phyloP scores from a whole-genome alignment of 2,113 vertebrate species.

The Peromyscus maniculatus region DNA sequence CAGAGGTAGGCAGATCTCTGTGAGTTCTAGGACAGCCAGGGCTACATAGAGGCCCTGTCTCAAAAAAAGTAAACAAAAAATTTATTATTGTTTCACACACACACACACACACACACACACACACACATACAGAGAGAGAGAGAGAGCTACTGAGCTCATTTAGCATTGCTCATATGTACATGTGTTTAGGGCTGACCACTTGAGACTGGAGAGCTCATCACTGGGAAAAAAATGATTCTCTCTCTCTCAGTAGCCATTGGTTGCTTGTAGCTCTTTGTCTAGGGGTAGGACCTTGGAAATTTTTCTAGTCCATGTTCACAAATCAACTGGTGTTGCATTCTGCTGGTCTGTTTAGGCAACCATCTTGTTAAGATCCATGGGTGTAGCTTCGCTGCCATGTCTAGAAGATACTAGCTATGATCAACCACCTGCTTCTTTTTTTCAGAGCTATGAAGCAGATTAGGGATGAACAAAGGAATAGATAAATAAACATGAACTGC shows the following conservation, averaged over 20 bases:
- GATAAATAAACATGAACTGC: conserved; percentile 2
- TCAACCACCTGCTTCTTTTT: neutral
- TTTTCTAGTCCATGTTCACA: neutral
- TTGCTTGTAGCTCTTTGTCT: neutral
- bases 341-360: neutral
- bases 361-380: neutral
- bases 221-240: too few relatives aligned
- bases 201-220: neutral
- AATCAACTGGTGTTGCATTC: neutral
- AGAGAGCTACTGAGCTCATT: neutral
- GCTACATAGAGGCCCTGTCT: neutral
- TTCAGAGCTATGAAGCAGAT: neutral
- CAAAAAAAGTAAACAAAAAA: too few relatives aligned
- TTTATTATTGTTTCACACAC: neutral
- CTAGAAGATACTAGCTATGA: neutral
- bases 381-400: neutral
- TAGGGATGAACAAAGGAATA: neutral
- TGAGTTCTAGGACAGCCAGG: neutral
- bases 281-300: neutral
- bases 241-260: neutral
- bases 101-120: too few relatives aligned
- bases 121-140: too few relatives aligned
- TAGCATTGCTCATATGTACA: neutral
- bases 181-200: neutral
- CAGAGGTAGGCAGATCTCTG: neutral